Evolutionary conservation across 2,797 vertebrate species (phyloP).

Genomic region (Propithecus perrieri): DNA sequence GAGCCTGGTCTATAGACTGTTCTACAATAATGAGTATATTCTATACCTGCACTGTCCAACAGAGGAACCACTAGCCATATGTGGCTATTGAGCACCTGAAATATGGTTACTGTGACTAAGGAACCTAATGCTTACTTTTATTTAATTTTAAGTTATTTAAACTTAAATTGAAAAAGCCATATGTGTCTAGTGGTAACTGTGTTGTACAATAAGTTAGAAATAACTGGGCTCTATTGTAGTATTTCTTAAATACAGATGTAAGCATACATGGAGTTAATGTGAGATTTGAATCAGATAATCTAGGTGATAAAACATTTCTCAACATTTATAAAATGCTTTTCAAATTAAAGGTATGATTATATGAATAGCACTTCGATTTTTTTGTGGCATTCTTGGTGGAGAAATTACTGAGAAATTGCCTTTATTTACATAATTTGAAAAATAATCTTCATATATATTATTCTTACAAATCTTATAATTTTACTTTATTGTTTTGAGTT

Average conservation of each 20-base stretch:
- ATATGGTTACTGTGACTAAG: background rate
- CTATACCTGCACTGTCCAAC: background rate
- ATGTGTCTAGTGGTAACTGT: background rate
- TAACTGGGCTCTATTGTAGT: background rate
- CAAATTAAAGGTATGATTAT: background rate
- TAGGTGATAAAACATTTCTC: background rate
- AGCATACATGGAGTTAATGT: background rate
- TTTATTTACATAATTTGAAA: slow-evolving; percentile 1
- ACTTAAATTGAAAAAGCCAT: background rate
- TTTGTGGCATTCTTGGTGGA: background rate
- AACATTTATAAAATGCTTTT: background rate
- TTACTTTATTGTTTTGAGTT: slow-evolving; percentile 41
- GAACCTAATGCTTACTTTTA: background rate
- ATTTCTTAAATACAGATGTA: background rate
- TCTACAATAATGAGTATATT: background rate
- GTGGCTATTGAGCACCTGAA: background rate
- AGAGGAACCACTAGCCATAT: background rate
- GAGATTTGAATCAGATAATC: background rate
- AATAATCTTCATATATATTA: background rate
- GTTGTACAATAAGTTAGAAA: background rate
- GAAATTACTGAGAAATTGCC: background rate
- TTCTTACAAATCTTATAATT: background rate
- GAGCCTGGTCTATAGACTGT: background rate
- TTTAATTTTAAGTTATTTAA: background rate
- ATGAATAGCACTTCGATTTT: background rate